Evolutionary conservation across 2,113 vertebrate species (phyloP), one percentile per base, ranked within the genome.

Genomic region (Melanerpes formicivorus): DNA sequence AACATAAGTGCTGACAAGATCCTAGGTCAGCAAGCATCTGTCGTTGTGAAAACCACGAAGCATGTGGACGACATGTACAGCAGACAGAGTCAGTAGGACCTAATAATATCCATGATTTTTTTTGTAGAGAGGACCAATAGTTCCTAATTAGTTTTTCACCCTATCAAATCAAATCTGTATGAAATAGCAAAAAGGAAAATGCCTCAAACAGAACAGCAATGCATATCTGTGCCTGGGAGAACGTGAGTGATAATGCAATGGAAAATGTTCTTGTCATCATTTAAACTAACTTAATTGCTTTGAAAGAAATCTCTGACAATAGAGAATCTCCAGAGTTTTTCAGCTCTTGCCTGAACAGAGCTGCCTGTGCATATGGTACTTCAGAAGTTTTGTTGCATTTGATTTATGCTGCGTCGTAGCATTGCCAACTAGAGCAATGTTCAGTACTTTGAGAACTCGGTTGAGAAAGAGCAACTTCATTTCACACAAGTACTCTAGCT

Each of bases 1-100:
- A 83, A 90, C 27, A 1, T 42, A 81, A 94, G 48, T 29, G 44
- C 81, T 84, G 89, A 84, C 74, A 88, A 90, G 70, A 82, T 84
- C 75, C 67, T 82, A 74, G 72, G 84, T 87, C 91, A 89, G 79
- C 81, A 94, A 52, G 48, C 54, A 40, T 84, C 63, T 91, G 30
- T 86, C 66, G 27, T 52, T 88, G 52, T 80, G 58, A 74, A 93
- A 91, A 65, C 52, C 23, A 32, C 30, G 15, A 89, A 84, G 32
- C 5, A 5, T 48, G 48, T 37, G 81, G 64, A 71, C 77, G 88
- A 42, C 21, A 52, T 66, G 71, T 87, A 56, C 52, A 34, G 29
- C 77, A 84, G 54, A 30, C n/a, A 52, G 80, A 88, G 71, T 70
- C 83, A 48, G 22, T 14, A 87, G n/a, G 29, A 60, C 37, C 34